A percentile compares a stretch with the other conserved stretches of the same genome.
Evolutionary conservation across 2,888 invertebrate genomes (phyloP).

Genomic region (Listrodromus nycthemerus): DNA sequence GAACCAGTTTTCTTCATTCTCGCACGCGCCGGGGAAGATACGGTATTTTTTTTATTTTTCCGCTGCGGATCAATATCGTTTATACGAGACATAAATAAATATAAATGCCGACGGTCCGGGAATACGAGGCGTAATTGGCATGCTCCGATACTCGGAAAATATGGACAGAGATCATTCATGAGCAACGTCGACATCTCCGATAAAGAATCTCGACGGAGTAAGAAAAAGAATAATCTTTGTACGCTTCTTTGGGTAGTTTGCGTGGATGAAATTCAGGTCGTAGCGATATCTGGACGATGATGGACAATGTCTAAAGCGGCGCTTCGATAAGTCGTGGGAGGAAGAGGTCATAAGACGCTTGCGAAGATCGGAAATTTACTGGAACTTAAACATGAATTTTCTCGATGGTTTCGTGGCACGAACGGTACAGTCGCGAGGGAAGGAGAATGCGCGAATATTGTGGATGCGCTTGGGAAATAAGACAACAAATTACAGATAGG

Average conservation of each 20-base stretch:
- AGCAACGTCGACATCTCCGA: not conserved
- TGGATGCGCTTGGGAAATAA: not conserved
- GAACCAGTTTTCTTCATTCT: not conserved
- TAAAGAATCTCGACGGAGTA: not conserved
- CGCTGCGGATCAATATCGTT: not conserved
- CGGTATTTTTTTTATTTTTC: not conserved
- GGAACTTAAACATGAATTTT: not conserved
- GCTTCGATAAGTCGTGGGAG: not conserved
- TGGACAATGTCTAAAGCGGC: not conserved
- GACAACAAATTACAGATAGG: too few relatives aligned
- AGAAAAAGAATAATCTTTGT: not conserved
- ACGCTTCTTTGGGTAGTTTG: not conserved
- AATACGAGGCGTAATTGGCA: not conserved
- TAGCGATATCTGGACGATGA: not conserved
- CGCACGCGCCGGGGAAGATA: not conserved
- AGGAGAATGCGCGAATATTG: not conserved
- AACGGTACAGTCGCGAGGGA: not conserved
- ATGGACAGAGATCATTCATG: not conserved
- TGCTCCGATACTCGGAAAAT: not conserved
- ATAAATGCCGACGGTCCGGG: too few relatives aligned
- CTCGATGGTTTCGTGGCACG: too few relatives aligned
- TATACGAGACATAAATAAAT: not conserved
- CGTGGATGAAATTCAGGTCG: not conserved
- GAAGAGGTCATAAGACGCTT: not conserved
- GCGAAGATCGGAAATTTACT: not conserved